These are phyloP conservation scores for Perodicticus potto DNA, from an alignment of 2,797 vertebrate species.

Conservation along the genomic window DNA sequence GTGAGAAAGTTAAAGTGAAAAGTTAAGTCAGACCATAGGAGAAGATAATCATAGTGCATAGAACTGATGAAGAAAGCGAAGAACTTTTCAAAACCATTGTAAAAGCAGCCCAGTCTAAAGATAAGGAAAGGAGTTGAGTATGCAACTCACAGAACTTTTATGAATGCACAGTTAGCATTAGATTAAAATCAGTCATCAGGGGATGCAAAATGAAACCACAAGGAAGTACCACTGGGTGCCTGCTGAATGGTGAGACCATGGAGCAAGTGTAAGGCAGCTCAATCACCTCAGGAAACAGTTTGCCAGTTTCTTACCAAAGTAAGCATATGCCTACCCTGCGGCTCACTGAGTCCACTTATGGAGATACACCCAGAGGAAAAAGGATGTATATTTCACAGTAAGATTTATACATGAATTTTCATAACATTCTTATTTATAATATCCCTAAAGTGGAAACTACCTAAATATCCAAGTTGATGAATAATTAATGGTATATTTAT, in stretches of 20 bases:
- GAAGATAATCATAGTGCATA: not conserved
- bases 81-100: not conserved
- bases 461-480: not conserved
- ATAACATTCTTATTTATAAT: not conserved
- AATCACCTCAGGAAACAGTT: not conserved
- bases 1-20: conserved; percentile 25
- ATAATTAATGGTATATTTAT: not conserved
- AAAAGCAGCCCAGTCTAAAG: not conserved
- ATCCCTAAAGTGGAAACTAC: not conserved
- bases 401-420: not conserved
- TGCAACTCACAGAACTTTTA: not conserved
- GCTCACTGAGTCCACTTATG: not conserved
- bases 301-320: not conserved
- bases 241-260: not conserved
- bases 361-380: not conserved
- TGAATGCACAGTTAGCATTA: not conserved
- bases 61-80: not conserved
- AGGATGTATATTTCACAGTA: not conserved
- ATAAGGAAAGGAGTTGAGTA: not conserved
- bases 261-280: not conserved
- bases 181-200: not conserved
- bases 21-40: not conserved
- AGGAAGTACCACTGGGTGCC: not conserved
- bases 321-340: not conserved
- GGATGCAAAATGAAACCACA: not conserved